Conservation (phyloP, 2,113 vertebrate species). For the Hippoglossus stenolepis region DNA sequence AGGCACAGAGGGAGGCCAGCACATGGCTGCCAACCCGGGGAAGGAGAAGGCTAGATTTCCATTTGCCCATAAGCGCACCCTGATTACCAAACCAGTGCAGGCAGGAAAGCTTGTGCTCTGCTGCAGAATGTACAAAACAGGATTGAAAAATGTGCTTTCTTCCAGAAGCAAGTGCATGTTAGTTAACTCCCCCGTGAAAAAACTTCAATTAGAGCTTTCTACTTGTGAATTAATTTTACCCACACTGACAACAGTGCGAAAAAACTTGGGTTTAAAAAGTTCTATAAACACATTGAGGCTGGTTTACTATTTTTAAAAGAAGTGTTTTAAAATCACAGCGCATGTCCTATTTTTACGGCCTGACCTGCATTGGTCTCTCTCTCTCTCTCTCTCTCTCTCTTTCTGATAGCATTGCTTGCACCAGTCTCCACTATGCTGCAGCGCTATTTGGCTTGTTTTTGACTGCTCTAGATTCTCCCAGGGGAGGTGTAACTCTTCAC, state of each 20-base stretch:
- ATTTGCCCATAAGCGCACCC: constrained; percentile 67
- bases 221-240: not conserved
- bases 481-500: constrained; percentile 79
- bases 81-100: constrained; percentile 73
- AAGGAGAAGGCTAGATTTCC: constrained; percentile 81
- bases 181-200: constrained; percentile 17
- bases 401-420: constrained; percentile 19
- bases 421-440: constrained; percentile 42
- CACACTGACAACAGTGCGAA: not conserved
- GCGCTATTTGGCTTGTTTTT: constrained; percentile 76
- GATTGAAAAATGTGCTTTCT: constrained; percentile 34
- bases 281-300: not conserved
- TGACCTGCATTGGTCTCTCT: constrained; percentile 40
- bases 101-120: constrained; percentile 25
- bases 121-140: constrained; percentile 45
- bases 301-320: not conserved
- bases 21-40: constrained; percentile 72
- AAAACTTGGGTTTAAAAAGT: not conserved
- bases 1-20: constrained; percentile 77
- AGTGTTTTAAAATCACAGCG: constrained; percentile 14
- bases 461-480: constrained; percentile 75
- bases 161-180: constrained; percentile 43
- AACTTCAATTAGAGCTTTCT: constrained; percentile 19
- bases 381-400: constrained; percentile 28
- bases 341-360: constrained; percentile 46